phyloP scores from a whole-genome alignment of 2,113 vertebrate genomes.

The Gobius niger region DNA sequence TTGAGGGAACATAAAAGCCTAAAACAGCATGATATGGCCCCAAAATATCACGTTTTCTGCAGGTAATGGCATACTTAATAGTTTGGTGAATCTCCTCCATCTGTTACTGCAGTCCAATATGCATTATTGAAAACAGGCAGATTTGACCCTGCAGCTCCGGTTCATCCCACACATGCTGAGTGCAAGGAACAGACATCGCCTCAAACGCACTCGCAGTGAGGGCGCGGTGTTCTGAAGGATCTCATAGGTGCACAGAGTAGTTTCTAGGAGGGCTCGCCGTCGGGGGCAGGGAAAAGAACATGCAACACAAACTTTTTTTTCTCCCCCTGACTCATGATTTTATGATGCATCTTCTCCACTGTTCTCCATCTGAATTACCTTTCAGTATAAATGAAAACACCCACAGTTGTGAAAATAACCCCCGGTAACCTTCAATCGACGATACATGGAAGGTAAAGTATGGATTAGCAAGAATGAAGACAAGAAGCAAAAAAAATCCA shows the following conservation, averaged over 20 bases:
- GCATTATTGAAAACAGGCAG: conserved; percentile 24
- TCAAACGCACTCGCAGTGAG: conserved; percentile 5
- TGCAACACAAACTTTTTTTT: no score
- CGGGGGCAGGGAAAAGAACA: conserved; percentile 4
- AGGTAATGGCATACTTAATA: not conserved
- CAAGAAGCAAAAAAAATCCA: no score
- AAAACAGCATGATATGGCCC: no score
- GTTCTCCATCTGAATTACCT: no score
- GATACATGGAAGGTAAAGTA: no score
- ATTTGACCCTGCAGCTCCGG: conserved; percentile 21
- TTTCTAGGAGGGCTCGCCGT: conserved; percentile 4
- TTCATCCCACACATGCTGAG: conserved; percentile 13
- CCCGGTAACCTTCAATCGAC: no score
- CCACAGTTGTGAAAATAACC: no score
- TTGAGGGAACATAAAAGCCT: no score
- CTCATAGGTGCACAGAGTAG: not conserved
- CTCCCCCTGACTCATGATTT: no score
- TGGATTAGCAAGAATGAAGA: no score
- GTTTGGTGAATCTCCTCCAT: conserved; percentile 16
- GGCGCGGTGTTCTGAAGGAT: not conserved
- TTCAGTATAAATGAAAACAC: no score
- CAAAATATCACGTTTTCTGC: not conserved
- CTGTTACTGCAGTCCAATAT: conserved; percentile 12
- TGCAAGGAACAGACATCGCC: not conserved
- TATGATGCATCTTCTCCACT: no score